Base-by-base conservation (phyloP, 2,888 invertebrate species). In the Troides oblongomaculatus region DNA sequence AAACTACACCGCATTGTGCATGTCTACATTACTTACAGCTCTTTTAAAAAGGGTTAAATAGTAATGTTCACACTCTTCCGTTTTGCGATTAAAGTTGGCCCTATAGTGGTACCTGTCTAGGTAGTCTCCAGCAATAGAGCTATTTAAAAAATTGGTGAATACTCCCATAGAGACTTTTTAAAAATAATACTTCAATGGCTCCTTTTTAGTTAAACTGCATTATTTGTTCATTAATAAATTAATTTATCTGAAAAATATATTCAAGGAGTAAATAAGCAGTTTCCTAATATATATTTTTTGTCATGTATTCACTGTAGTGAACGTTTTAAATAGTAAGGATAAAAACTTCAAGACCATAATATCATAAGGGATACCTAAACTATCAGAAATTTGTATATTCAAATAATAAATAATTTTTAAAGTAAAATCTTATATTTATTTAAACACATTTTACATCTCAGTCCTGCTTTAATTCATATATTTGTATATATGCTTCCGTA, bases 401-500 rank as follows among this genome's bases (percentile, higher is more conserved):
- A 87, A 84, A 87, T 85, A 90, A 88, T 84, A 85, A 88, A 86
- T 74, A 64, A 57, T 21, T 77, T 77, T 80, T 78, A 83, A 76
- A 76, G 76, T 74, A 78, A 71, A 76, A 77, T 73, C 68, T 72
- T 74, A 75, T 76, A 56, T 65, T 68, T 71, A 73, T 59, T 73
- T 85, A 81, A 90, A 83, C 23, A 23, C 50, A 50, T 75, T 76
- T 58, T 64, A 68, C 70, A 73, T 59, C 72, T 86, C 81, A 90
- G 81, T 93, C 92, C 83, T 90, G 88, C 72, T 92, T 93, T 66
- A 92, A 83, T 86, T 96, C 95, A 89, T 96, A 96, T 78, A 96
- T 95, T 88, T 99, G 99, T 83, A 99, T 99, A 84, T 99, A 99
- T 5, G 99, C 98, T 91, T 99, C 99, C 1, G 99, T 99, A 25